Percentiles rank a stretch among this genome's conserved stretches.
These are phyloP conservation scores for Noctua janthe DNA, from an alignment of 2,888 invertebrate genomes.

Conservation along the genomic window DNA sequence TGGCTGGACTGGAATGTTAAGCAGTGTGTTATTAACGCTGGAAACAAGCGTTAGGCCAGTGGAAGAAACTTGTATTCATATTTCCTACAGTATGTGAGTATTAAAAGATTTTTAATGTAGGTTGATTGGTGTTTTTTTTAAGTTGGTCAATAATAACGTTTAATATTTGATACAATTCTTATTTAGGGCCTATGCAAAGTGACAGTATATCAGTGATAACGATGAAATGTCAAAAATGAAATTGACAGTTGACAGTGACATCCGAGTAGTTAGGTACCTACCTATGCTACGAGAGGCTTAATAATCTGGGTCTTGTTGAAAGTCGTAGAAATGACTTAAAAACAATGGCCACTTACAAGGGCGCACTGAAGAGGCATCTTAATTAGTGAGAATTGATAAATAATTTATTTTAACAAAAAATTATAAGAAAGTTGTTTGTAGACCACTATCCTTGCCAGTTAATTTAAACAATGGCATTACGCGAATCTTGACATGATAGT, in stretches of 20 bases:
- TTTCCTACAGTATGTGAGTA: background rate
- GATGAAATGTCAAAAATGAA: background rate
- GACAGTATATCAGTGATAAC: background rate
- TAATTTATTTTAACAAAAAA: background rate
- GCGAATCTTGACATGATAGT: background rate
- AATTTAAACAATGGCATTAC: background rate
- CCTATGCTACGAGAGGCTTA: background rate
- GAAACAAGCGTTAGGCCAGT: background rate
- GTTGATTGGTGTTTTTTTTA: background rate
- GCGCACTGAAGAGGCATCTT: background rate
- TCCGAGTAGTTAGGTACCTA: background rate
- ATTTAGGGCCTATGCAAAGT: background rate
- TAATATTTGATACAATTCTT: background rate
- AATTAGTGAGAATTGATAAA: background rate
- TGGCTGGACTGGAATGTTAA: constrained; percentile 22
- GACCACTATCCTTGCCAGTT: background rate
- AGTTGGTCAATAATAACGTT: background rate
- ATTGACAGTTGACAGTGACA: background rate
- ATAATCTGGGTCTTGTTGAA: background rate
- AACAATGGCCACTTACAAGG: background rate
- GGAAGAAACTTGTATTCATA: background rate
- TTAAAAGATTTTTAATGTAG: background rate
- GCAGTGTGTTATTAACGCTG: background rate
- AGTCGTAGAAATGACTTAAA: background rate
- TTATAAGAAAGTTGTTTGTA: background rate